These are phyloP conservation scores for Prinia subflava DNA, from an alignment of 2,113 vertebrate species.

Conservation along the genomic window DNA sequence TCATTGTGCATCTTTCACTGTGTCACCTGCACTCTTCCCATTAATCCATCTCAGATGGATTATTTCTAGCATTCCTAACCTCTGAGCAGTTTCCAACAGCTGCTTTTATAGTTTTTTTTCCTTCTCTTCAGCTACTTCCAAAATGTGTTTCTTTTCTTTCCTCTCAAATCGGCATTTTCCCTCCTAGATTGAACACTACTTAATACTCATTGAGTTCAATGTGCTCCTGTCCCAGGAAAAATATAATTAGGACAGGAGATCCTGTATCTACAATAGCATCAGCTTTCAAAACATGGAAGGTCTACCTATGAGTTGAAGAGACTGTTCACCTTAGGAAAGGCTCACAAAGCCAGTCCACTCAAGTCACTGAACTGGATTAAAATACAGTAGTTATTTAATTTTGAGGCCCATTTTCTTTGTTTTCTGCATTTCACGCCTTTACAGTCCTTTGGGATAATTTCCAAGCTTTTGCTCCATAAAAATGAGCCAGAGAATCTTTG, in stretches of 20 bases:
- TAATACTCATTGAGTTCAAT: background rate
- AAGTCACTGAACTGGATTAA: background rate
- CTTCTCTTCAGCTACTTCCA: background rate
- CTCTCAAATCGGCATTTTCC: background rate
- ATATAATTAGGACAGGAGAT: background rate
- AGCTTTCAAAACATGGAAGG: background rate
- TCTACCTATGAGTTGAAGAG: background rate
- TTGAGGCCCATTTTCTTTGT: background rate
- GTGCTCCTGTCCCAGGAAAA: background rate
- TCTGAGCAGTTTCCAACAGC: constrained; percentile 54
- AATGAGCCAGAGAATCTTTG: background rate
- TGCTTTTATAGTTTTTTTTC: background rate
- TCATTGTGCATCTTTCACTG: background rate
- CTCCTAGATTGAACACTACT: background rate
- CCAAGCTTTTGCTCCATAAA: background rate
- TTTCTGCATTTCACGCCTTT: background rate
- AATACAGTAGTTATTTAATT: background rate
- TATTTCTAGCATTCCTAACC: constrained; percentile 58
- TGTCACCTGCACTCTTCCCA: background rate
- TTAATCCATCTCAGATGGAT: constrained; percentile 40
- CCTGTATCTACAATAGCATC: background rate
- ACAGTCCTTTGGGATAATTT: background rate
- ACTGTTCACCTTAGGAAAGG: background rate
- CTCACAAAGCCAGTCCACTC: background rate
- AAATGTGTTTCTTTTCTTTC: background rate